Conservation (phyloP, 2,888 invertebrate species). For the Notodonta ziczac region DNA sequence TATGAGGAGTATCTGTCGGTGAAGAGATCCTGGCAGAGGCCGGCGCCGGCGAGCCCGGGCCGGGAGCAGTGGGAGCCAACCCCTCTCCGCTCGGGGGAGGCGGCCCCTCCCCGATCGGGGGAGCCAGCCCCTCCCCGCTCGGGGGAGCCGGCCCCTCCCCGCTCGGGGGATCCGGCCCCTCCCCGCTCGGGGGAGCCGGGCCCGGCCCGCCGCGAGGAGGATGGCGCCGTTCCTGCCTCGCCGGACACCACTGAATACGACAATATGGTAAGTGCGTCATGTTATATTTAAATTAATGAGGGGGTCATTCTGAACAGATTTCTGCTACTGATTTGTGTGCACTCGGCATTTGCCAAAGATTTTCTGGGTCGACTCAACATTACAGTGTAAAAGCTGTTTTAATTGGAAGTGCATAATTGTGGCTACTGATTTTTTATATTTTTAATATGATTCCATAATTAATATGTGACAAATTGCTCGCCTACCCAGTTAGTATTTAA, state of each 20-base stretch:
- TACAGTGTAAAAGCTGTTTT: too few species aligned
- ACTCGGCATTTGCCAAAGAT: too few species aligned
- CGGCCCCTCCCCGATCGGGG: not conserved
- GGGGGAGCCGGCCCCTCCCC: not conserved
- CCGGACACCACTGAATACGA: conserved; percentile 68
- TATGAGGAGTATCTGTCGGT: conserved; percentile 38
- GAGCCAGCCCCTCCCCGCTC: not conserved
- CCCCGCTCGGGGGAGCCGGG: not conserved
- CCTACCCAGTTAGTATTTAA: too few species aligned
- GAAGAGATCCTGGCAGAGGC: conserved; percentile 20
- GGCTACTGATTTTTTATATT: too few species aligned
- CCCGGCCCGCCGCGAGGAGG: conserved; percentile 7
- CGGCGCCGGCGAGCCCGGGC: conserved; percentile 5
- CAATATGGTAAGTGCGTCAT: conserved; percentile 53
- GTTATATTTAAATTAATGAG: not conserved
- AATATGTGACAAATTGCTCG: too few species aligned
- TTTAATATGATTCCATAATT: too few species aligned
- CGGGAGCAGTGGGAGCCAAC: not conserved
- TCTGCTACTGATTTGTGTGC: too few species aligned
- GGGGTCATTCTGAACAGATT: too few species aligned
- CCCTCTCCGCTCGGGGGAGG: not conserved
- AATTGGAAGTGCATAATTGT: too few species aligned
- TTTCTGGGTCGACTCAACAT: too few species aligned
- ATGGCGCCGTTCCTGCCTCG: conserved; percentile 39
- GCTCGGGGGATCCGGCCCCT: not conserved